Conservation (phyloP, 1,140 invertebrate species). For the Pectinophora gossypiella region DNA sequence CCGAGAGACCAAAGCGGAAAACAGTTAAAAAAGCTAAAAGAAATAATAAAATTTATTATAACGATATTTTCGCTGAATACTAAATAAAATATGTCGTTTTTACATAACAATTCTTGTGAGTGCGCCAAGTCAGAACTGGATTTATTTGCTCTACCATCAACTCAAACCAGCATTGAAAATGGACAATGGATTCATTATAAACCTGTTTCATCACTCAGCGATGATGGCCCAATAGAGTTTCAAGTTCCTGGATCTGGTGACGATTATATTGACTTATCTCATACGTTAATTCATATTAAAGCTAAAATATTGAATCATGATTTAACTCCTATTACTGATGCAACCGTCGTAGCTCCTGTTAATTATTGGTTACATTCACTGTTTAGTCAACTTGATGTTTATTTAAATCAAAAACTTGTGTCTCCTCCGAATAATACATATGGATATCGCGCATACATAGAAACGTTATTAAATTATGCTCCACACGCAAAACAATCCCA, state of each 20-base stretch:
- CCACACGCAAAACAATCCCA: slow-evolving; percentile 49
- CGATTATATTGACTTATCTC: slow-evolving; percentile 32
- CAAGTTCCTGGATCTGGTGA: slow-evolving; percentile 30
- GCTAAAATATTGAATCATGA: slow-evolving; percentile 33
- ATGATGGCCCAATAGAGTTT: slow-evolving; percentile 54
- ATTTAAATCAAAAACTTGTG: slow-evolving; percentile 64
- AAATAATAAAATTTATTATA: background rate
- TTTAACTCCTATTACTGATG: slow-evolving; percentile 6
- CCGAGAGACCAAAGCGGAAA: background rate
- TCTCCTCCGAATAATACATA: slow-evolving; percentile 59
- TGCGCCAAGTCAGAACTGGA: slow-evolving; percentile 56
- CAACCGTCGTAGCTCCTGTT: background rate
- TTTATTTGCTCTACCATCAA: slow-evolving; percentile 58
- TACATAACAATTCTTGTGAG: slow-evolving; percentile 21
- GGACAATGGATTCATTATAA: slow-evolving; percentile 51
- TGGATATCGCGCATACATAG: slow-evolving; percentile 63
- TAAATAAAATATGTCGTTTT: slow-evolving; percentile 4
- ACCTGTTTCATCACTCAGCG: slow-evolving; percentile 46
- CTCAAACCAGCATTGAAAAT: slow-evolving; percentile 54
- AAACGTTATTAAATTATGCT: slow-evolving; percentile 54
- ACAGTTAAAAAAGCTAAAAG: background rate
- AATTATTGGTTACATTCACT: slow-evolving; percentile 54
- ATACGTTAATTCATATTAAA: slow-evolving; percentile 49
- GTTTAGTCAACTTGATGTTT: slow-evolving; percentile 56
- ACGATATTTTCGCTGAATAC: background rate